Evolutionary conservation across 2,797 vertebrate species (phyloP).

Genomic region (Fundulus diaphanus): DNA sequence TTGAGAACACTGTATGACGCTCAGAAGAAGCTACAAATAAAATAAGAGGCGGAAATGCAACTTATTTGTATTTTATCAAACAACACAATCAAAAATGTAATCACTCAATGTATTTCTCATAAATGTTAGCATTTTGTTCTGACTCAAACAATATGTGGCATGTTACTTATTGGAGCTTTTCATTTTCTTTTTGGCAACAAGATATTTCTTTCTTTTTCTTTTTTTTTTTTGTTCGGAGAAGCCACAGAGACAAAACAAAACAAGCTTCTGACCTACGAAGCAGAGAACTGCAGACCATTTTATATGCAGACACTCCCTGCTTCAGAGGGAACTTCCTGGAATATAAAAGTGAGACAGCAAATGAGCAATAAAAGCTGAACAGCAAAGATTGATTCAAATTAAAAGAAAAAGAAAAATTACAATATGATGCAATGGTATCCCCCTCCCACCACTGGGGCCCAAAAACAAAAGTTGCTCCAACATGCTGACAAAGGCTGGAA

Average conservation of each 20-base stretch:
- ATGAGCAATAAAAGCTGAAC: constrained; percentile 99
- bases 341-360: constrained; percentile 99
- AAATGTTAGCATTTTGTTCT: constrained; percentile 46
- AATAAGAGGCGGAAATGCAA: constrained; percentile 24
- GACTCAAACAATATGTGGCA: constrained; percentile 61
- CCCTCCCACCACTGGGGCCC: constrained; percentile 14
- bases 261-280: constrained; percentile 99
- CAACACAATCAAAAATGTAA: constrained; percentile 19
- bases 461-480: constrained; percentile 66
- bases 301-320: constrained; percentile 99
- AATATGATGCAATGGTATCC: neutral
- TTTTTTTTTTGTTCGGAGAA: constrained; percentile 95
- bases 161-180: constrained; percentile 72
- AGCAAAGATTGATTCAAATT: constrained; percentile 84
- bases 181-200: constrained; percentile 37
- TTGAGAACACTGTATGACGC: constrained; percentile 18
- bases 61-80: constrained; percentile 11
- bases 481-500: constrained; percentile 64
- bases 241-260: constrained; percentile 98
- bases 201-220: constrained; percentile 86
- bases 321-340: constrained; percentile 99
- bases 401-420: constrained; percentile 38
- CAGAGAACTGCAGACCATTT: constrained; percentile 99
- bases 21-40: constrained; percentile 26
- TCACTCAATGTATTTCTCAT: constrained; percentile 13